Conservation (phyloP, 2,113 vertebrate genomes). For the Heterotis niloticus region DNA sequence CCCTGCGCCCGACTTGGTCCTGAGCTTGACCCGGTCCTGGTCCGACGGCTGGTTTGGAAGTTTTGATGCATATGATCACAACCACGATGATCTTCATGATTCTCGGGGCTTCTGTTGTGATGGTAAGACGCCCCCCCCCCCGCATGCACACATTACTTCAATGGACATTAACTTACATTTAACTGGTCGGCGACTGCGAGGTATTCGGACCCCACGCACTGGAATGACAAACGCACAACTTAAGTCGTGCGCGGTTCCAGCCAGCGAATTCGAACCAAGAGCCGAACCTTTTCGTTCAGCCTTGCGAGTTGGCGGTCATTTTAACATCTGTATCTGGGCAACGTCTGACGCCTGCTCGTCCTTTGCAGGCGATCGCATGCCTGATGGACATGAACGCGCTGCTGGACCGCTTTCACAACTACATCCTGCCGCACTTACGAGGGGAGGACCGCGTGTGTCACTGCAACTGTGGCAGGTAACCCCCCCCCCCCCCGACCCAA, state of each 20-base stretch:
- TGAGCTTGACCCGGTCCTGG: conserved; percentile 17
- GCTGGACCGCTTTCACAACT: conserved; percentile 86
- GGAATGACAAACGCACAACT: no score
- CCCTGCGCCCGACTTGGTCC: conserved; percentile 29
- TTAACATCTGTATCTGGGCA: background rate
- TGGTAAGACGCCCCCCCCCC: conserved; percentile 65
- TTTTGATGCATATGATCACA: conserved; percentile 70
- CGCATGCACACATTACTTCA: background rate
- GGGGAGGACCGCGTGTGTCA: conserved; percentile 81
- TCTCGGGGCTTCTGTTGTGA: conserved; percentile 77
- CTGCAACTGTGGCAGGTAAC: conserved; percentile 88
- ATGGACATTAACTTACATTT: no score
- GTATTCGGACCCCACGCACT: no score
- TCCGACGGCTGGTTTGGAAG: conserved; percentile 38
- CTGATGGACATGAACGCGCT: conserved; percentile 85
- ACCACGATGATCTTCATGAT: conserved; percentile 86
- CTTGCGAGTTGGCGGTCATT: background rate
- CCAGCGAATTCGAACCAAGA: no score
- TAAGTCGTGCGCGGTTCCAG: no score
- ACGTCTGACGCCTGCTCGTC: conserved; percentile 60
- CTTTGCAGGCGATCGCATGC: conserved; percentile 83
- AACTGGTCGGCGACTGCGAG: no score
- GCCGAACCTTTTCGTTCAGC: background rate
- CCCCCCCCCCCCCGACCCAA: background rate
- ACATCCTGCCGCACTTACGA: conserved; percentile 77